Percentiles rank a stretch among this genome's conserved stretches.
phyloP scores from a whole-genome alignment of 1,140 invertebrate species.

The Cotesia typhae region DNA sequence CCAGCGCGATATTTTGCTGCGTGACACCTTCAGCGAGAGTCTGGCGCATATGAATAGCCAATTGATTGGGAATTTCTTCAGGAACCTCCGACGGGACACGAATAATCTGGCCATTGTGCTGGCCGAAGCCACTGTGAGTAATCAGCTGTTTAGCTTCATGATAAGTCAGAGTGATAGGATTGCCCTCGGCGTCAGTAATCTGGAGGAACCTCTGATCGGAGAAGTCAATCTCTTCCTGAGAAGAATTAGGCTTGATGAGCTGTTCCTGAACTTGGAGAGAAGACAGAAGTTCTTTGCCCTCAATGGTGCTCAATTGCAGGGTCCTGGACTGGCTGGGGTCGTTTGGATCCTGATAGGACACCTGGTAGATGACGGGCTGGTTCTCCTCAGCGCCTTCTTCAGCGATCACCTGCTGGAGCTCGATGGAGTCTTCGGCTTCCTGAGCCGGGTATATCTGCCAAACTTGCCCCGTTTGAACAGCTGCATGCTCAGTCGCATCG shows the following conservation, averaged over 20 bases:
- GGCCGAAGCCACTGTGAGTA: constrained; percentile 64
- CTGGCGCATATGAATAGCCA: constrained; percentile 46
- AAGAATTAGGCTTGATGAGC: constrained; percentile 41
- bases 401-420: constrained; percentile 45
- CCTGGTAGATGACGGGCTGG: constrained; percentile 62
- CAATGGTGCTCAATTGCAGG: constrained; percentile 59
- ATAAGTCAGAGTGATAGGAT: constrained; percentile 74
- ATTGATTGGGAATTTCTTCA: constrained; percentile 46
- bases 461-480: constrained; percentile 45
- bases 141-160: constrained; percentile 70
- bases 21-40: constrained; percentile 37
- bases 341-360: constrained; percentile 64
- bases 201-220: constrained; percentile 61
- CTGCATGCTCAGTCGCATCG: too few species aligned
- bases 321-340: constrained; percentile 59
- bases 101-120: constrained; percentile 59
- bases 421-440: constrained; percentile 46
- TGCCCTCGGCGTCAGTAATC: constrained; percentile 74
- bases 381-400: constrained; percentile 53
- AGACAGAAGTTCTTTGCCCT: constrained; percentile 51
- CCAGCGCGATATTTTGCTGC: constrained; percentile 33
- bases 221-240: constrained; percentile 47
- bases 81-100: constrained; percentile 53
- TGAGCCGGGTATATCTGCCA: constrained; percentile 58
- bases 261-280: constrained; percentile 47